phyloP scores from a whole-genome alignment of 2,888 invertebrate species.

The Phrixothrix hirtus region DNA sequence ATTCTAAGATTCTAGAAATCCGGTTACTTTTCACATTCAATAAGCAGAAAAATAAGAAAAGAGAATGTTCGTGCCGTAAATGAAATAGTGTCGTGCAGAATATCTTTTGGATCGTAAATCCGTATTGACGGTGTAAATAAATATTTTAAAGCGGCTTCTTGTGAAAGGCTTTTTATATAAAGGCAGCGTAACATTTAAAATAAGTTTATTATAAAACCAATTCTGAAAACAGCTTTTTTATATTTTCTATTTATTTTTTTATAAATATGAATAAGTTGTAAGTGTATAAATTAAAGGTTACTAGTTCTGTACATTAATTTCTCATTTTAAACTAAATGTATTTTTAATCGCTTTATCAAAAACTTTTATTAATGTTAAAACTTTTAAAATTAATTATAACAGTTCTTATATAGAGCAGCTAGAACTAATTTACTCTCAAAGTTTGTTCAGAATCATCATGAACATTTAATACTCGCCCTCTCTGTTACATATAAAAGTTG shows the following conservation, averaged over 20 bases:
- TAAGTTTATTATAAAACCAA: background rate
- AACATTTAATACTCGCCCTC: no score
- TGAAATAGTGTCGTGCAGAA: slow-evolving; percentile 30
- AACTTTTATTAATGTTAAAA: no score
- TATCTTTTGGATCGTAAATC: slow-evolving; percentile 33
- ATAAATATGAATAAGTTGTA: no score
- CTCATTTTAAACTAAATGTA: no score
- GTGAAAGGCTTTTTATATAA: slow-evolving; percentile 29
- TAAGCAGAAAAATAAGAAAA: slow-evolving; percentile 43
- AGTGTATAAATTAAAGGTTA: background rate
- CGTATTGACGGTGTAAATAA: slow-evolving; percentile 37
- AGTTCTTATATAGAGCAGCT: no score
- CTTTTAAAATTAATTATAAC: no score
- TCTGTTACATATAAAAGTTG: no score
- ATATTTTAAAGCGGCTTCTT: slow-evolving; percentile 30
- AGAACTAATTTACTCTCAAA: no score
- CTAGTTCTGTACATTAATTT: background rate
- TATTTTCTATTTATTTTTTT: no score
- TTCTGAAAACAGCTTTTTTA: background rate
- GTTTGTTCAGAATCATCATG: no score
- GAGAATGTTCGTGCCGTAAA: slow-evolving; percentile 36
- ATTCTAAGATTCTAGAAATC: slow-evolving; percentile 44
- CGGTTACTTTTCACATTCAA: slow-evolving; percentile 46
- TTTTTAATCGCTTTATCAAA: no score
- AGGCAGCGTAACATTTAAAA: background rate